Conservation (phyloP, 2,797 vertebrate genomes). For the Sebastes nivosus region DNA sequence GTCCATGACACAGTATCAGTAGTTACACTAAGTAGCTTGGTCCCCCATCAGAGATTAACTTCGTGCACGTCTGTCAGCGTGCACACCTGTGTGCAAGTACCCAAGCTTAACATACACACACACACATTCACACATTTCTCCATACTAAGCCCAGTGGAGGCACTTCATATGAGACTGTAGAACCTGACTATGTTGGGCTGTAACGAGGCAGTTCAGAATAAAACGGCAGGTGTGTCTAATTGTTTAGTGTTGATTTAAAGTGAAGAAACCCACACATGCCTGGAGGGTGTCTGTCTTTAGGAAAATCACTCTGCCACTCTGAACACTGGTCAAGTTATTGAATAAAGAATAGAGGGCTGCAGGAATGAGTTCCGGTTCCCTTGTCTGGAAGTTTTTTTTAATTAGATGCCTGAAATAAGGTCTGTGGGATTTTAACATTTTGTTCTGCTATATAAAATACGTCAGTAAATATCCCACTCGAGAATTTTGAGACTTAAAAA, state of each 20-base stretch:
- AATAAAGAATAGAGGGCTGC: neutral
- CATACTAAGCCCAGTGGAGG: slow-evolving; percentile 77
- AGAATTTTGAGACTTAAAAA: too few relatives aligned
- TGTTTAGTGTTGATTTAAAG: slow-evolving; percentile 37
- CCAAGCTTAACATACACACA: slow-evolving; percentile 61
- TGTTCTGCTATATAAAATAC: too few relatives aligned
- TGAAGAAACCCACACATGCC: slow-evolving; percentile 12
- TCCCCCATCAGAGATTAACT: slow-evolving; percentile 72
- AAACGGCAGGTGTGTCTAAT: slow-evolving; percentile 6
- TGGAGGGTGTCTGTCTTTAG: neutral
- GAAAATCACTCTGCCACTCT: neutral
- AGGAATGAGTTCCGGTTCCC: too few relatives aligned
- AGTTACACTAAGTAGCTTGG: slow-evolving; percentile 81
- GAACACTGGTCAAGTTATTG: slow-evolving; percentile 12
- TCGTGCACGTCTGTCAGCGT: slow-evolving; percentile 59
- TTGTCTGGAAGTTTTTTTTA: too few relatives aligned
- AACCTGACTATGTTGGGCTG: slow-evolving; percentile 78
- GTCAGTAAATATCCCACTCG: too few relatives aligned
- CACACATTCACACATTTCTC: slow-evolving; percentile 49
- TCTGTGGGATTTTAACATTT: too few relatives aligned
- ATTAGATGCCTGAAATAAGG: too few relatives aligned
- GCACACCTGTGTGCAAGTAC: slow-evolving; percentile 73
- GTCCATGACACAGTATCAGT: slow-evolving; percentile 84
- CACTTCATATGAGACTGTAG: slow-evolving; percentile 79
- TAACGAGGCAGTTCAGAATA: slow-evolving; percentile 68